A percentile compares a stretch with the other conserved stretches of the same genome.
Evolutionary conservation across 2,797 vertebrate species (phyloP).

Genomic region (Sebastes diploproa): DNA sequence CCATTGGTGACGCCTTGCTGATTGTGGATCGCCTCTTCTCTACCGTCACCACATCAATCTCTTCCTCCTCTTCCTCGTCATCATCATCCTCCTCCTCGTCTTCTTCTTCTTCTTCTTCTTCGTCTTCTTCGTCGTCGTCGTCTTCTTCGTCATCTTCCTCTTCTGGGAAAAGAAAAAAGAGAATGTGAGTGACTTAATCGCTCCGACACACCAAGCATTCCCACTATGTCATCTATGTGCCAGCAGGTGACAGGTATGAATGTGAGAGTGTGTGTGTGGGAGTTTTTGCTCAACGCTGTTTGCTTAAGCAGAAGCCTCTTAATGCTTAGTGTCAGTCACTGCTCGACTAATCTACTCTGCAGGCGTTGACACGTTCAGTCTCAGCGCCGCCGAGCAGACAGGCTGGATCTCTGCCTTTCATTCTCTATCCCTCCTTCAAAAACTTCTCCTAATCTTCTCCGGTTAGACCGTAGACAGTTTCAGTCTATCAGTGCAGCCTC

Average conservation of each 20-base stretch:
- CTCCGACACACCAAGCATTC: conserved; percentile 51
- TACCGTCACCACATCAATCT: conserved; percentile 97
- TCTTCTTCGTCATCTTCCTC: conserved; percentile 86
- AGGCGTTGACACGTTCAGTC: conserved; percentile 75
- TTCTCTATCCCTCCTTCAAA: conserved; percentile 40
- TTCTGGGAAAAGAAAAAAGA: conserved; percentile 68
- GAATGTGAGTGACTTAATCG: conserved; percentile 37
- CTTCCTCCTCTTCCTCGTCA: conserved; percentile 92
- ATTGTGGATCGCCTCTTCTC: conserved; percentile 90
- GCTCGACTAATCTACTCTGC: conserved; percentile 67
- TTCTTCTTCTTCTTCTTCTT: conserved; percentile 78
- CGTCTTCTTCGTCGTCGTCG: conserved; percentile 79
- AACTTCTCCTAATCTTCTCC: conserved; percentile 62
- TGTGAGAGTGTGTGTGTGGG: conserved; percentile 33
- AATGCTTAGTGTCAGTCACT: conserved; percentile 77
- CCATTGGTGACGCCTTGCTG: conserved; percentile 68
- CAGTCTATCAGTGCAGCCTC: conserved; percentile 15
- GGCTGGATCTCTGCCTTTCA: conserved; percentile 63
- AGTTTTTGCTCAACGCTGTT: conserved; percentile 64
- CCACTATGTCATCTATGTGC: conserved; percentile 43
- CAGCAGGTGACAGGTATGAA: conserved; percentile 53
- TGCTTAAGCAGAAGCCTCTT: conserved; percentile 66
- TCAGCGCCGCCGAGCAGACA: conserved; percentile 60
- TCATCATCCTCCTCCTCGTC: conserved; percentile 84
- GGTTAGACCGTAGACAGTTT: conserved; percentile 29